Evolutionary conservation across 2,888 invertebrate species (phyloP).

Genomic region (Crioceris asparagi): DNA sequence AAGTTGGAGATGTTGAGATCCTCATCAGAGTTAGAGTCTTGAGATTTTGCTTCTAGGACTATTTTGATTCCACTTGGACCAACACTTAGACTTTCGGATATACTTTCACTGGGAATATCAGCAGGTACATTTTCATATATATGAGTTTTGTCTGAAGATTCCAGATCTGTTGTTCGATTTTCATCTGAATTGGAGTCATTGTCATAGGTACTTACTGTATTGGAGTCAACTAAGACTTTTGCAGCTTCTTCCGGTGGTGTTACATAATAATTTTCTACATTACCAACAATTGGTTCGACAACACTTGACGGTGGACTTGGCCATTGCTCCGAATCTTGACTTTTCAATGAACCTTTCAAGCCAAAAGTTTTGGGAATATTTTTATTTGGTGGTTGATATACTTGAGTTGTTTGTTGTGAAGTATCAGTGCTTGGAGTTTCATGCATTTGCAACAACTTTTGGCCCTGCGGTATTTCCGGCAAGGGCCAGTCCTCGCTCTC

Average conservation of each 20-base stretch:
- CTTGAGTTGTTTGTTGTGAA: constrained; percentile 36
- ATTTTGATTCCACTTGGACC: constrained; percentile 37
- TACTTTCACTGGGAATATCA: constrained; percentile 31
- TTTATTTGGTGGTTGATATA: constrained; percentile 33
- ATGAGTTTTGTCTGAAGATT: constrained; percentile 35
- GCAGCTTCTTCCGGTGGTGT: constrained; percentile 68
- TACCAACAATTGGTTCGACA: constrained; percentile 61
- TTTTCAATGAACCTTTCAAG: constrained; percentile 30
- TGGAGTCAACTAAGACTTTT: constrained; percentile 63
- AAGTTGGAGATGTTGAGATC: constrained; percentile 39
- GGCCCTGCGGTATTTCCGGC: constrained; percentile 51
- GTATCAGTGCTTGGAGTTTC: constrained; percentile 37
- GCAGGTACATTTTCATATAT: constrained; percentile 36
- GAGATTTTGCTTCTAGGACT: constrained; percentile 32
- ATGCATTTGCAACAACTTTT: constrained; percentile 34
- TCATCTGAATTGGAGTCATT: constrained; percentile 56
- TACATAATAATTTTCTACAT: constrained; percentile 72
- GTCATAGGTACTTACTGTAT: constrained; percentile 49
- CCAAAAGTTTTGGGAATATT: constrained; percentile 37
- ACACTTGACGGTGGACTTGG: constrained; percentile 67
- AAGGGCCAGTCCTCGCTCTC: constrained; percentile 69
- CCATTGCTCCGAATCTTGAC: constrained; percentile 69
- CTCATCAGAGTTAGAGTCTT: constrained; percentile 40
- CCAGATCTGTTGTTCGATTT: constrained; percentile 52
- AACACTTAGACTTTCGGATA: constrained; percentile 35